Evolutionary conservation across 2,797 vertebrate genomes (phyloP).

Genomic region (Pangasius sanitwongsei): DNA sequence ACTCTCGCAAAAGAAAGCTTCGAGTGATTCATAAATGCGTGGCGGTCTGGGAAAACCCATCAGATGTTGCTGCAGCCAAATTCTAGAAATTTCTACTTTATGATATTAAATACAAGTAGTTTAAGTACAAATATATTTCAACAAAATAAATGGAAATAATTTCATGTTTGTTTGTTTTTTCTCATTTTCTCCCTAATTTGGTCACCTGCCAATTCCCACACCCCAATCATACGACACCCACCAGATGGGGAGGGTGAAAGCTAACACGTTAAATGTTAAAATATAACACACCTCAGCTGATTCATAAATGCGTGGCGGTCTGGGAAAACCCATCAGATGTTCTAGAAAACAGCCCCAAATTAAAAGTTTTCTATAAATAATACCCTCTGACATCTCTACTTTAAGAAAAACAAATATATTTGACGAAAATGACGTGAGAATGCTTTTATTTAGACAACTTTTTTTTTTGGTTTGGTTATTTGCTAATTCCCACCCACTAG

Average conservation of each 20-base stretch:
- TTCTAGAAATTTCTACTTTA: not conserved
- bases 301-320: not conserved
- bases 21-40: not conserved
- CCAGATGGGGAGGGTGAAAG: too few relatives aligned
- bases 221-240: not conserved
- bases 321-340: not conserved
- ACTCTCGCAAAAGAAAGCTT: not conserved
- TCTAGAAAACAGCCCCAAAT: not conserved
- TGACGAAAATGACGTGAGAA: not conserved
- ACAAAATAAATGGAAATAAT: not conserved
- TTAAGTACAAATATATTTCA: not conserved
- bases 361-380: too few relatives aligned
- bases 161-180: not conserved
- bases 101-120: not conserved
- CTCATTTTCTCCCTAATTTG: not conserved
- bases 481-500: not conserved
- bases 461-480: not conserved
- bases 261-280: too few relatives aligned
- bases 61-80: not conserved
- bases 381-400: too few relatives aligned
- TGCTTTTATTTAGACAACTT: not conserved
- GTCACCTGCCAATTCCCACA: not conserved
- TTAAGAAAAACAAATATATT: too few relatives aligned
- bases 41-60: not conserved
- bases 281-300: not conserved